Percentiles rank a stretch among this genome's conserved stretches.
Conservation (phyloP, 2,797 vertebrate species). For the Schizopygopsis pylzovi region DNA sequence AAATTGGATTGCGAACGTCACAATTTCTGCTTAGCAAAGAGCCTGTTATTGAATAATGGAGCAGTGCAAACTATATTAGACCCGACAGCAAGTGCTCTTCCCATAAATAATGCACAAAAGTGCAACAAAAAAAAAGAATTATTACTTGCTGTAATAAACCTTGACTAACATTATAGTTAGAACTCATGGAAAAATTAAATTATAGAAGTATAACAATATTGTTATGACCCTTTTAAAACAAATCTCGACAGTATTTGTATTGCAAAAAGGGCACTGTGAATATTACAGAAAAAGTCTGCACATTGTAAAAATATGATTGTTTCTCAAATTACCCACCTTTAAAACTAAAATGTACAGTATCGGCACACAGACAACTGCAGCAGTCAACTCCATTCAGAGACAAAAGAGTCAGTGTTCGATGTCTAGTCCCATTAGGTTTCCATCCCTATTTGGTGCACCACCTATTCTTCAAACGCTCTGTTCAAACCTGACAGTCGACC, state of each 20-base stretch:
- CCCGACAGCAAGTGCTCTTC: background rate
- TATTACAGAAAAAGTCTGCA: background rate
- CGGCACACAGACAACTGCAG: background rate
- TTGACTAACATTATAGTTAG: background rate
- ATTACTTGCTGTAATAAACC: constrained; percentile 2
- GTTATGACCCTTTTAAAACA: background rate
- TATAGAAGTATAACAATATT: background rate
- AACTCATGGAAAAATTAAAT: background rate
- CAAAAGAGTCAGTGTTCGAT: constrained; percentile 41
- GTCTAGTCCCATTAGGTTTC: constrained; percentile 53
- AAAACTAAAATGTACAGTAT: constrained; percentile 14
- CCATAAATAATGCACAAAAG: background rate
- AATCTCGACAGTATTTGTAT: background rate
- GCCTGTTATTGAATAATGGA: background rate
- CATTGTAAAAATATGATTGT: background rate
- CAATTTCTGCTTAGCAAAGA: background rate
- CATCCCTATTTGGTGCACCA: constrained; percentile 36
- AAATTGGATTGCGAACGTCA: background rate
- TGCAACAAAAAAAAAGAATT: background rate
- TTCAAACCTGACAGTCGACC: constrained; percentile 41
- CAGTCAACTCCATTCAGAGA: constrained; percentile 45
- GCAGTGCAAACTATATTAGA: background rate
- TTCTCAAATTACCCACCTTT: constrained; percentile 14
- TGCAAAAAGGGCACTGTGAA: background rate
- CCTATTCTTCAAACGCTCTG: constrained; percentile 45